Percentiles rank a stretch among this genome's conserved stretches.
These are phyloP conservation scores for Malacoraja senta DNA, from an alignment of 2,797 vertebrate genomes.

Conservation along the genomic window DNA sequence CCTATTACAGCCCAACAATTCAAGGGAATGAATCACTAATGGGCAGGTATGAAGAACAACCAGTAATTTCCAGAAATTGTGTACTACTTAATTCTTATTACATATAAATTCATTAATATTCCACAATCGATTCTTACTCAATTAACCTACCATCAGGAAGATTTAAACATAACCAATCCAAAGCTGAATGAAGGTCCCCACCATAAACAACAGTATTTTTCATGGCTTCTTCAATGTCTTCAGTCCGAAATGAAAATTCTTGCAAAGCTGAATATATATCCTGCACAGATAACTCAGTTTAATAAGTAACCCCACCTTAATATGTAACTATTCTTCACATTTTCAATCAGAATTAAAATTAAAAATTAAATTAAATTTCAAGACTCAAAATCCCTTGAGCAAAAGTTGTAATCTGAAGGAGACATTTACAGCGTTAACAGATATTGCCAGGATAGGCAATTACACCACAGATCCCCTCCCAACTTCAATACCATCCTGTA, in stretches of 20 bases:
- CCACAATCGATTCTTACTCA: neutral
- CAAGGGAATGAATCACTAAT: neutral
- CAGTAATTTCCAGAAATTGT: neutral
- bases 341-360: neutral
- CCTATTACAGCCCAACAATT: neutral
- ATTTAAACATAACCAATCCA: slow-evolving; percentile 96
- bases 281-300: slow-evolving; percentile 51
- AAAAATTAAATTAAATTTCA: neutral
- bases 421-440: neutral
- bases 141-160: slow-evolving; percentile 75
- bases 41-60: no score
- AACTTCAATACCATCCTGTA: no score
- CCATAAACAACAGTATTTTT: slow-evolving; percentile 84
- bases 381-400: neutral
- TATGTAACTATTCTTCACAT: neutral
- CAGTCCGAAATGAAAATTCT: slow-evolving; percentile 80
- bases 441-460: neutral
- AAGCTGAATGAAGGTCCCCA: slow-evolving; percentile 90
- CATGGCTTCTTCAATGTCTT: slow-evolving; percentile 96
- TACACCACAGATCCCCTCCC: no score
- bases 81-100: neutral
- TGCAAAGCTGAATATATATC: slow-evolving; percentile 88
- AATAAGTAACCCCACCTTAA: neutral
- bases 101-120: neutral
- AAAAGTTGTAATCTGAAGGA: neutral